Conservation (phyloP, 2,113 vertebrate genomes). For the Paraplagusia blochii region DNA sequence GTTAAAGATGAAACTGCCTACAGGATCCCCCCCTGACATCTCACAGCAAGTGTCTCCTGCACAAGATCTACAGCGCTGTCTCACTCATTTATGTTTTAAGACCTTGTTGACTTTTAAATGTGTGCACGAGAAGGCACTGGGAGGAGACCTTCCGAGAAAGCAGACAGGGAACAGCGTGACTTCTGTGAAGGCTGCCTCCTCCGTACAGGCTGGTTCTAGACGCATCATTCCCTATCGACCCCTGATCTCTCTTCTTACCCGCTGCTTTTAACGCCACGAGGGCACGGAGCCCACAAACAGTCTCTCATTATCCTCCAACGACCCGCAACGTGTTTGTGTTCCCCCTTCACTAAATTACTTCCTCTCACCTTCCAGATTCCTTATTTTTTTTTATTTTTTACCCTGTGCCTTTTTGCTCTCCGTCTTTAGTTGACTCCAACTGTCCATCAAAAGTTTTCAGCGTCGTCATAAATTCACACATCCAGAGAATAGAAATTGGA, state of each 20-base stretch:
- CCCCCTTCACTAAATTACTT: not conserved
- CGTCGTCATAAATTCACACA: no score
- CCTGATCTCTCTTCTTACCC: constrained; percentile 22
- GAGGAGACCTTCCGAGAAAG: not conserved
- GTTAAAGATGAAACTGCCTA: constrained; percentile 13
- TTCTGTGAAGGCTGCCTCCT: constrained; percentile 28
- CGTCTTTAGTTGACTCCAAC: not conserved
- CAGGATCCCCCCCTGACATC: constrained; percentile 18
- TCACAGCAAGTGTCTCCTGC: constrained; percentile 18
- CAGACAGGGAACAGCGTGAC: constrained; percentile 10
- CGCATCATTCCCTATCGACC: constrained; percentile 27
- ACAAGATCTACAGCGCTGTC: constrained; percentile 7
- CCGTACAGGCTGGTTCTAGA: constrained; percentile 15
- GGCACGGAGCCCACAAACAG: constrained; percentile 10
- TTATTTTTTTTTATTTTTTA: constrained; percentile 4
- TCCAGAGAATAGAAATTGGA: no score
- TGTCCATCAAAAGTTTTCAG: constrained; percentile 31
- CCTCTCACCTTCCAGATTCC: constrained; percentile 7
- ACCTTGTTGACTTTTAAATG: constrained; percentile 5
- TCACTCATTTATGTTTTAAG: constrained; percentile 10
- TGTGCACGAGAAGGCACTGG: not conserved
- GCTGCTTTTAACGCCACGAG: constrained; percentile 11
- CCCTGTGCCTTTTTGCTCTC: not conserved
- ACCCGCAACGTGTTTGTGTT: constrained; percentile 26
- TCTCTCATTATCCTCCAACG: constrained; percentile 13